These are phyloP conservation scores for Chaitophorus viminalis DNA, from an alignment of 2,888 invertebrate genomes.

Conservation along the genomic window DNA sequence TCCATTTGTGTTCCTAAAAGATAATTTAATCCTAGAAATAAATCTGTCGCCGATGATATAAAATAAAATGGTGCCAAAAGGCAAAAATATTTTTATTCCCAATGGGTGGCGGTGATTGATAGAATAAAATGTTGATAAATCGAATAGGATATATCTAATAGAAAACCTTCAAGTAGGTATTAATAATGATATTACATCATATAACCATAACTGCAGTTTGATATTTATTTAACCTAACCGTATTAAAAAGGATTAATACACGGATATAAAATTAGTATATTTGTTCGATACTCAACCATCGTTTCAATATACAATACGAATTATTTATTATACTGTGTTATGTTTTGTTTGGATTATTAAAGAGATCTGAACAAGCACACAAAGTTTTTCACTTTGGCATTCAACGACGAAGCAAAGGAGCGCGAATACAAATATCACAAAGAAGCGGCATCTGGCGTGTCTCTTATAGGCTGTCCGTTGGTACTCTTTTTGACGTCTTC, in stretches of 20 bases:
- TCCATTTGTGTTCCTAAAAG: background rate
- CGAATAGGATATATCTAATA: too few relatives aligned
- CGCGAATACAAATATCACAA: constrained; percentile 75
- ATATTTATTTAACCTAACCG: too few relatives aligned
- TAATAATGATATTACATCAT: too few relatives aligned
- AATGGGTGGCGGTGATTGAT: background rate
- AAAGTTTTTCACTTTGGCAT: constrained; percentile 74
- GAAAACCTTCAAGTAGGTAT: too few relatives aligned
- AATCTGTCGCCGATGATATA: background rate
- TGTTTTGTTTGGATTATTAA: constrained; percentile 63
- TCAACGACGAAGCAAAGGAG: constrained; percentile 76
- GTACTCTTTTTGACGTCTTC: constrained; percentile 71
- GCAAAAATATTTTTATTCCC: background rate
- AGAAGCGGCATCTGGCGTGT: constrained; percentile 75
- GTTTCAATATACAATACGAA: background rate
- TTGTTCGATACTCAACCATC: too few relatives aligned
- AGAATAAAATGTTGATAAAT: too few relatives aligned
- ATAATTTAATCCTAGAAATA: background rate
- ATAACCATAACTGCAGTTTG: too few relatives aligned
- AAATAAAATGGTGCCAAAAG: background rate
- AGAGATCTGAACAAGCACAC: constrained; percentile 77
- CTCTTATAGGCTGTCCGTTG: constrained; percentile 74
- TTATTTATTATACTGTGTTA: background rate
- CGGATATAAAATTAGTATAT: too few relatives aligned
- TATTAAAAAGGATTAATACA: too few relatives aligned